Base-by-base conservation (phyloP, 2,113 vertebrate species). In the Sitta europaea region DNA sequence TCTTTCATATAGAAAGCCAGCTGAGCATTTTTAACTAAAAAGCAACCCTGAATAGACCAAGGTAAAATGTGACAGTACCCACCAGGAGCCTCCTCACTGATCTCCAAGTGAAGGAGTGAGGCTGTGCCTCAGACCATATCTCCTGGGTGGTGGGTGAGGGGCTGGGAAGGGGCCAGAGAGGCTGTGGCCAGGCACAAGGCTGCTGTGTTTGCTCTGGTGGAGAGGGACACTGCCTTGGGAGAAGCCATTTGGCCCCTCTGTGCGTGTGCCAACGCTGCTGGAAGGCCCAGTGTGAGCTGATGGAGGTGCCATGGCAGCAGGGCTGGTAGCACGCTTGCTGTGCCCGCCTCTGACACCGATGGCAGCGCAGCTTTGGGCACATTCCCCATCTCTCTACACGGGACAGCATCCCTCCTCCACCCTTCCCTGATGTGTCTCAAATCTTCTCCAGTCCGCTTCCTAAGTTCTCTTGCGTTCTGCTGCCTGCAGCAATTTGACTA, bases 21-120 rank as follows among this genome's bases (percentile, higher is more conserved):
- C 6, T 67, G 23, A n/a, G 53, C 65, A 61, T 71, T 92, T 91
- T 92, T 91, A 93, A 81, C 12, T 59, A 24, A 91, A 93, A 92
- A 9, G 0, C 31, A 86, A 57, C 22, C 33, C 31, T 43, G 43
- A 77, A 83, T 14, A 90, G 62, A 71, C 59, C 53, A 86, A 67
- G 29, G 40, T 51, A 62, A 72, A 76, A 59, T 3, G 7, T 40
- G n/a, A 31, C 18, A 28, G 13, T 8, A 50, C n/a, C 38, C 66
- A 87, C 48, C 4, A 3, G 29, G 91, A 63, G 19, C 21, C 38
- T 54, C 38, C 61, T 8, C 14, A 20, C 3, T 4, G n/a, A 47
- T 50, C 48, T 74, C 35, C 59, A 51, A 17, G 54, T 0, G 1
- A 23, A 61, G 53, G 9, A 75, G 9, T 1, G 6, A 75, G 29